These are phyloP conservation scores for Dunckerocampus dactyliophorus DNA, from an alignment of 2,113 vertebrate genomes.

Conservation along the genomic window DNA sequence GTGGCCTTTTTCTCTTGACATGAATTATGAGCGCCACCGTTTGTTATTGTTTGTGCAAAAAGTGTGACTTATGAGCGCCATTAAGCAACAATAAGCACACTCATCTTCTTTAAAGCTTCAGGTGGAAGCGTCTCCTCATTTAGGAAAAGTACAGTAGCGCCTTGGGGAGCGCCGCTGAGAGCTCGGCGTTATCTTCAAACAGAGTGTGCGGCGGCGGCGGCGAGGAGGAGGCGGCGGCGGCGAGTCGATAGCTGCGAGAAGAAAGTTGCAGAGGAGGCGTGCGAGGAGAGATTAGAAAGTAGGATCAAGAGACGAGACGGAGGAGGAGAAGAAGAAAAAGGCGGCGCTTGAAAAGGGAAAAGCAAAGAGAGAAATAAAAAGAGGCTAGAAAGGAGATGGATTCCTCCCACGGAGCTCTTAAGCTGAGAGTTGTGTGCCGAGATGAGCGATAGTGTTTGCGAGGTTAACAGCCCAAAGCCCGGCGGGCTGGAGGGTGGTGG, in stretches of 20 bases:
- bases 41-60: slow-evolving; percentile 23
- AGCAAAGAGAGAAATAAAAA: slow-evolving; percentile 9
- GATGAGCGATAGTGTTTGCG: slow-evolving; percentile 49
- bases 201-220: not conserved
- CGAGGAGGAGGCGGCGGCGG: not conserved
- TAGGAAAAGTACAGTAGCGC: slow-evolving; percentile 1
- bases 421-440: slow-evolving; percentile 41
- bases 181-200: not conserved
- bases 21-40: not conserved
- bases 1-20: no score
- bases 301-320: slow-evolving; percentile 22
- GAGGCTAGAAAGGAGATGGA: slow-evolving; percentile 21
- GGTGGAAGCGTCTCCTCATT: slow-evolving; percentile 20
- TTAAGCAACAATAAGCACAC: slow-evolving; percentile 12
- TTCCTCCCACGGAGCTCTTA: slow-evolving; percentile 39
- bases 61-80: slow-evolving; percentile 15
- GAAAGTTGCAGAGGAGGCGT: slow-evolving; percentile 11
- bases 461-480: slow-evolving; percentile 43
- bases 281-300: slow-evolving; percentile 17
- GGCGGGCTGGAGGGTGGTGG: not conserved
- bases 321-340: not conserved
- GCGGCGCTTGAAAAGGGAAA: not conserved
- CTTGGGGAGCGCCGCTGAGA: not conserved
- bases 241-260: not conserved
- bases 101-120: slow-evolving; percentile 17